Evolutionary conservation across 1,140 invertebrate genomes (phyloP).

Genomic region (Thalassaphorura encarpata): DNA sequence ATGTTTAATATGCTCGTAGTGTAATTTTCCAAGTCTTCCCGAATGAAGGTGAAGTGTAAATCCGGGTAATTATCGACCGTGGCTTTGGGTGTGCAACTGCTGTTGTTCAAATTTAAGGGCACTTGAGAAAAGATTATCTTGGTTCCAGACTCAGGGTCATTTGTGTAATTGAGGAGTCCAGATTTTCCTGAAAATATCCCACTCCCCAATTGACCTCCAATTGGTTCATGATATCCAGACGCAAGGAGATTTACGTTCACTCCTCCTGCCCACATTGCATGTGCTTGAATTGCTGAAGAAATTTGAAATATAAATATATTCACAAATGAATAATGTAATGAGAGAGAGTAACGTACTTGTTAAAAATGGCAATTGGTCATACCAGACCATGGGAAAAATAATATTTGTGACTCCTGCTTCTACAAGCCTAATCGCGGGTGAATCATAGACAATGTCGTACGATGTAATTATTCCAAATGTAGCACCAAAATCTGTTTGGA

Average conservation of each 20-base stretch:
- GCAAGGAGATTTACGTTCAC: constrained; percentile 38
- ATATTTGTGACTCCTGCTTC: constrained; percentile 52
- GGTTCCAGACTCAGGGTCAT: constrained; percentile 28
- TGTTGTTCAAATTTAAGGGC: not conserved
- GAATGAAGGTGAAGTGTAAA: no score
- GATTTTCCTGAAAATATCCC: constrained; percentile 36
- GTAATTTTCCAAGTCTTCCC: no score
- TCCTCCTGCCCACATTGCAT: constrained; percentile 39
- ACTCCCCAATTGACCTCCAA: constrained; percentile 36
- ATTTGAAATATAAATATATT: no score
- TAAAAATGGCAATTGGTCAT: constrained; percentile 43
- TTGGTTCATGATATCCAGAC: constrained; percentile 40
- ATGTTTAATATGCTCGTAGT: no score
- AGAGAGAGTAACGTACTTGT: constrained; percentile 33
- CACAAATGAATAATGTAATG: no score
- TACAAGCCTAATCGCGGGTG: constrained; percentile 49
- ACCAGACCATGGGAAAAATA: constrained; percentile 59
- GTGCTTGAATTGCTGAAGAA: constrained; percentile 38
- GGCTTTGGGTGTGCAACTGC: no score
- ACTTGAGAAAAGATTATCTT: constrained; percentile 13
- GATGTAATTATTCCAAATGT: constrained; percentile 67
- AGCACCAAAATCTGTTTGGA: constrained; percentile 69
- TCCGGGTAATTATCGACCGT: no score
- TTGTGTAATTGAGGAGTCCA: constrained; percentile 29
- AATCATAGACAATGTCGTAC: constrained; percentile 59